phyloP scores from a whole-genome alignment of 2,888 invertebrate species.

The Tachina lurida region DNA sequence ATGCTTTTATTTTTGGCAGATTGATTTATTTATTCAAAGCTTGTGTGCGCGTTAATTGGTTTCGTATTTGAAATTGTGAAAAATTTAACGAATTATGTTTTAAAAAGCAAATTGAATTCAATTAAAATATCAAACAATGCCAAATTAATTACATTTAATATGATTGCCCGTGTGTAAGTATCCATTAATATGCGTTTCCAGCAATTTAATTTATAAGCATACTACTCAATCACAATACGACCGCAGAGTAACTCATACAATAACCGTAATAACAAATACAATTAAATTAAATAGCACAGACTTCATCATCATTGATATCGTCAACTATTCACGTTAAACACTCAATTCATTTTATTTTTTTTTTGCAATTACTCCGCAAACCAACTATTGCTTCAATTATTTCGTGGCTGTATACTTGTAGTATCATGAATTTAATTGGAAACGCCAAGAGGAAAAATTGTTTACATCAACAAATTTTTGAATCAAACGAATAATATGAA shows the following conservation, averaged over 20 bases:
- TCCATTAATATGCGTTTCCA: slow-evolving; percentile 51
- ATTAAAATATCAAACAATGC: slow-evolving; percentile 70
- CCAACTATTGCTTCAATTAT: slow-evolving; percentile 2
- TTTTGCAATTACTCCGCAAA: slow-evolving; percentile 34
- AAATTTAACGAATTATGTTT: slow-evolving; percentile 34
- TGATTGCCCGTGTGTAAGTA: slow-evolving; percentile 41
- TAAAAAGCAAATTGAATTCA: slow-evolving; percentile 64
- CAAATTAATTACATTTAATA: slow-evolving; percentile 68
- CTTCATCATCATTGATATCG: background rate
- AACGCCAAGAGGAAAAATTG: too few species aligned
- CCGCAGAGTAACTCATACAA: slow-evolving; percentile 37
- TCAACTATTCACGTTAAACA: background rate
- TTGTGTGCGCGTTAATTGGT: background rate
- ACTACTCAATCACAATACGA: slow-evolving; percentile 61
- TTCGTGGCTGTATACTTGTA: too few species aligned
- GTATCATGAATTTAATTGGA: too few species aligned
- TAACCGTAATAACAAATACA: slow-evolving; percentile 9
- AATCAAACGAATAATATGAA: too few species aligned
- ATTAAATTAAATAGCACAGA: slow-evolving; percentile 10
- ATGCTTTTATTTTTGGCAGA: slow-evolving; percentile 40
- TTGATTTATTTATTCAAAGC: slow-evolving; percentile 26
- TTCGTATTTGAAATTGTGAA: slow-evolving; percentile 18
- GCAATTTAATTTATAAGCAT: slow-evolving; percentile 64
- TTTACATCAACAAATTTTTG: too few species aligned
- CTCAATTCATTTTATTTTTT: slow-evolving; percentile 17